Conservation (phyloP, 2,888 invertebrate genomes). For the Aethes cnicana region DNA sequence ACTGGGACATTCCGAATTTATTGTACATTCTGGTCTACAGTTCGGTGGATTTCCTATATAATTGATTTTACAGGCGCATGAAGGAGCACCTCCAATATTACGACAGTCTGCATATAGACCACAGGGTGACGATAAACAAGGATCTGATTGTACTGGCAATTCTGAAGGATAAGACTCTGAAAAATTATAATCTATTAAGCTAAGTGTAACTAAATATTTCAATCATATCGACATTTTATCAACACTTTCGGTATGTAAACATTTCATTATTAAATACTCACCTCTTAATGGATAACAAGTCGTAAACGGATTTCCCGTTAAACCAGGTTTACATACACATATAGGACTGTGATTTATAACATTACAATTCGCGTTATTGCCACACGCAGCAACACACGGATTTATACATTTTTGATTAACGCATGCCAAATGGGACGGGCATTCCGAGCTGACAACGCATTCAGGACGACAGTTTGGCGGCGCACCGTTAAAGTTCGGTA, state of each 20-base stretch:
- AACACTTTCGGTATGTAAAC: no score
- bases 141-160: conserved; percentile 62
- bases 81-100: conserved; percentile 78
- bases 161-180: conserved; percentile 61
- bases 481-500: conserved; percentile 84
- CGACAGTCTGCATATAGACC: conserved; percentile 85
- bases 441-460: conserved; percentile 87
- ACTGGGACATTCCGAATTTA: conserved; percentile 87
- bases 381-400: conserved; percentile 85
- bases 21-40: conserved; percentile 86
- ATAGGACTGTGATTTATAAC: conserved; percentile 88
- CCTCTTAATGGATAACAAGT: conserved; percentile 84
- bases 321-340: conserved; percentile 87
- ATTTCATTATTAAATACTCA: no score
- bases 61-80: conserved; percentile 83
- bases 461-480: conserved; percentile 89
- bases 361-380: conserved; percentile 83
- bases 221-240: not conserved
- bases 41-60: conserved; percentile 86
- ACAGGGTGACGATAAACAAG: conserved; percentile 87
- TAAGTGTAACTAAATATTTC: not conserved
- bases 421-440: conserved; percentile 85
- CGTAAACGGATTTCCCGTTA: conserved; percentile 90
- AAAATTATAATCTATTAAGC: conserved; percentile 26
- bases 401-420: conserved; percentile 87